Percentiles rank a stretch among this genome's conserved stretches.
Conservation (phyloP, 2,113 vertebrate species). For the Scartelaos histophorus region DNA sequence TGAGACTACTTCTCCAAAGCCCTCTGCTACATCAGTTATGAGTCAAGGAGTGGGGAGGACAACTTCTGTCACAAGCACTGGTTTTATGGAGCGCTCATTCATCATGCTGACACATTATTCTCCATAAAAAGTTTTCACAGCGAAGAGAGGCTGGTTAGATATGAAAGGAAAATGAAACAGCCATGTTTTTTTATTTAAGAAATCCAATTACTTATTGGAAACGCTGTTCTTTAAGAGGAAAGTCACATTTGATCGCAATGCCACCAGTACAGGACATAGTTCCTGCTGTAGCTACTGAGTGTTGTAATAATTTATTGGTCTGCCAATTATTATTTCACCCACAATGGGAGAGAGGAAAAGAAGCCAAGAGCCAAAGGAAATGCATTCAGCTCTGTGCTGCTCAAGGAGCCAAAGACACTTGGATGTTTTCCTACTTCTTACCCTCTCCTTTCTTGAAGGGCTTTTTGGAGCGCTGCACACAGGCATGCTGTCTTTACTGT, state of each 20-base stretch:
- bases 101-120: slow-evolving; percentile 67
- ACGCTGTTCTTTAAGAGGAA: slow-evolving; percentile 59
- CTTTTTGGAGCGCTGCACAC: slow-evolving; percentile 66
- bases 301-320: slow-evolving; percentile 73
- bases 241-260: slow-evolving; percentile 59
- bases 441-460: slow-evolving; percentile 54
- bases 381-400: slow-evolving; percentile 35
- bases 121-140: slow-evolving; percentile 66
- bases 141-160: slow-evolving; percentile 50
- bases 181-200: slow-evolving; percentile 49
- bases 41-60: slow-evolving; percentile 73
- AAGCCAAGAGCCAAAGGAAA: slow-evolving; percentile 53
- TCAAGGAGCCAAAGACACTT: slow-evolving; percentile 69
- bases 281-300: slow-evolving; percentile 51
- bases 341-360: slow-evolving; percentile 51
- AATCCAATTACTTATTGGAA: slow-evolving; percentile 61
- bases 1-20: slow-evolving; percentile 58
- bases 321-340: slow-evolving; percentile 69
- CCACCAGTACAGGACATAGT: slow-evolving; percentile 54
- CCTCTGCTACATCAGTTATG: slow-evolving; percentile 62
- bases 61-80: slow-evolving; percentile 66
- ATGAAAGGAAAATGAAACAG: slow-evolving; percentile 33
- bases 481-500: slow-evolving; percentile 80
- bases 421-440: slow-evolving; percentile 59
- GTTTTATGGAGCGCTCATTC: slow-evolving; percentile 66